Evolutionary conservation across 2,797 vertebrate genomes (phyloP).

Genomic region (Cuculus canorus): DNA sequence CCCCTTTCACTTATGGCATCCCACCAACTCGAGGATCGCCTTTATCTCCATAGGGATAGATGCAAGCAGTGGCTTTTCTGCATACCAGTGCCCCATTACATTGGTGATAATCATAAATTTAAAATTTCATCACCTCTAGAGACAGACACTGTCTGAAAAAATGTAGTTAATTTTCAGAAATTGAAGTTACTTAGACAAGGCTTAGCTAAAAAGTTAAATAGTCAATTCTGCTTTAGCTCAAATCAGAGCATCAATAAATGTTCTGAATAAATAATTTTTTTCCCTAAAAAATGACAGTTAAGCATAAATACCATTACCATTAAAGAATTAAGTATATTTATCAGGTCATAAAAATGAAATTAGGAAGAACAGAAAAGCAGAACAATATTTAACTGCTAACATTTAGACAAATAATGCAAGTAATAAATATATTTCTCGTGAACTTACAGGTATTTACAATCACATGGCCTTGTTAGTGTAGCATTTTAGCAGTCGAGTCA

Average conservation of each 20-base stretch:
- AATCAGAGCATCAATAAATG: neutral
- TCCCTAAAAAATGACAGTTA: neutral
- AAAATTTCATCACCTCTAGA: too few species aligned
- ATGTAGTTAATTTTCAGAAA: too few species aligned
- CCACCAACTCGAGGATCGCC: too few species aligned
- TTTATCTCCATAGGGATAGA: too few species aligned
- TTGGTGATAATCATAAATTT: too few species aligned
- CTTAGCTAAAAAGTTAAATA: too few species aligned
- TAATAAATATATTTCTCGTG: neutral
- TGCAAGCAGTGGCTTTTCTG: too few species aligned
- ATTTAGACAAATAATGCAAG: neutral
- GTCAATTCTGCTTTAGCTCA: too few species aligned
- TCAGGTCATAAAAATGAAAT: neutral
- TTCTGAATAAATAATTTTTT: neutral
- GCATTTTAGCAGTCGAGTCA: neutral
- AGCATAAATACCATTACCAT: neutral
- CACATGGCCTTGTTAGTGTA: neutral
- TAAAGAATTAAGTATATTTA: neutral
- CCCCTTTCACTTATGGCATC: too few species aligned
- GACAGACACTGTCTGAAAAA: too few species aligned
- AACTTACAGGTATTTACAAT: neutral
- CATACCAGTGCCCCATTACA: too few species aligned
- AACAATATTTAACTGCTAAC: neutral
- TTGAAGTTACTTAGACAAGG: too few species aligned
- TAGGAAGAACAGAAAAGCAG: neutral